A percentile compares a stretch with the other conserved stretches of the same genome.
Conservation (phyloP, 2,113 vertebrate species). For the Nycticryphes semicollaris region DNA sequence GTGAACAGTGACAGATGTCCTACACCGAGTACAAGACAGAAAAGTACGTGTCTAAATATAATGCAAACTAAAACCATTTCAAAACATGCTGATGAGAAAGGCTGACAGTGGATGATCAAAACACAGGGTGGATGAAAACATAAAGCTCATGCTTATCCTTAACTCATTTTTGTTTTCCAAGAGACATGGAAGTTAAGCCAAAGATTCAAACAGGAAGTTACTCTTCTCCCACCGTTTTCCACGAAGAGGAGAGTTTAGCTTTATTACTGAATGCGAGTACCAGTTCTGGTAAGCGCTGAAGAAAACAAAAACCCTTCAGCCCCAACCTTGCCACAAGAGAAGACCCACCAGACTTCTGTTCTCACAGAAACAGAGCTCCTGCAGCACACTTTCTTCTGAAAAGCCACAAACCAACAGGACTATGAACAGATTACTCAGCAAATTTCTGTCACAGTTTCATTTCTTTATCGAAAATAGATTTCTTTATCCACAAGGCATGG, state of each 20-base stretch:
- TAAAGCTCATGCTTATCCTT: background rate
- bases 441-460: background rate
- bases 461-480: background rate
- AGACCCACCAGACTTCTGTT: background rate
- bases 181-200: background rate
- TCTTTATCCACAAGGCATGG: background rate
- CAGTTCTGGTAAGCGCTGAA: background rate
- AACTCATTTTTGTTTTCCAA: background rate
- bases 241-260: background rate
- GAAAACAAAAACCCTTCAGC: accelerated
- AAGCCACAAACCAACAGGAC: background rate
- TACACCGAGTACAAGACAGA: background rate
- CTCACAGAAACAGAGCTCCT: background rate
- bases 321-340: background rate
- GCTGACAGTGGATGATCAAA: background rate
- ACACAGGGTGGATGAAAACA: background rate
- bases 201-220: background rate
- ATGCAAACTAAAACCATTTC: background rate
- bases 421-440: background rate
- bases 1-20: background rate
- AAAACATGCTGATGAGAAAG: background rate
- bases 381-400: accelerated
- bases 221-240: background rate
- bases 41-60: background rate
- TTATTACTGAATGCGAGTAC: background rate